Evolutionary conservation across 2,888 invertebrate species (phyloP).

Genomic region (Agrochola macilenta): DNA sequence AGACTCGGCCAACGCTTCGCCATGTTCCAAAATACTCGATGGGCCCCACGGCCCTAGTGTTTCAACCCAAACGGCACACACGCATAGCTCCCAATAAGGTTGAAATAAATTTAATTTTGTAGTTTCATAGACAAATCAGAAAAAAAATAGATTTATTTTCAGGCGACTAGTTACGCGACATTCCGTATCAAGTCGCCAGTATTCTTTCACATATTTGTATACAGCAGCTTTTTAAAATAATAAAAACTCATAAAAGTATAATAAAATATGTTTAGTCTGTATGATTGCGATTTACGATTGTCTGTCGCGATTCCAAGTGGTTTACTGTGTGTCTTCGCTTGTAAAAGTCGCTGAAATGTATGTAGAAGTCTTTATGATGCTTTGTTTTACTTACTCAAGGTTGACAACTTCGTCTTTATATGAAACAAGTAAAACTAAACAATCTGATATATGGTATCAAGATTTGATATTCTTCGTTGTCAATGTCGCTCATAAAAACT

Average conservation of each 20-base stretch:
- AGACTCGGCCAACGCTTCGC: not conserved
- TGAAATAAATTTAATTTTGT: not conserved
- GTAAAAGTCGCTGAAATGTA: constrained; percentile 34
- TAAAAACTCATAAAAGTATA: constrained; percentile 34
- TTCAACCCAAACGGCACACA: not conserved
- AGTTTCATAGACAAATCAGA: not conserved
- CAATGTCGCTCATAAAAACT: constrained; percentile 1
- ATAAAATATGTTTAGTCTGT: constrained; percentile 27
- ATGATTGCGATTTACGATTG: constrained; percentile 44
- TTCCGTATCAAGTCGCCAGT: not conserved
- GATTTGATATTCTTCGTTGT: not conserved
- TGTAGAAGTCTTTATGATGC: constrained; percentile 9
- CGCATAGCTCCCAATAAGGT: not conserved
- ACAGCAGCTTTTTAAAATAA: constrained; percentile 15
- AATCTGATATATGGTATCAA: not conserved
- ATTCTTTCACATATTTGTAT: not conserved
- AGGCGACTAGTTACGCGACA: not conserved
- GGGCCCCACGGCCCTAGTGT: not conserved
- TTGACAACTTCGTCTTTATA: not conserved
- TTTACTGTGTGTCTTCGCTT: constrained; percentile 8
- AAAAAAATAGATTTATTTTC: not conserved
- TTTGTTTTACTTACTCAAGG: constrained; percentile 30
- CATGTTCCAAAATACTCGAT: not conserved
- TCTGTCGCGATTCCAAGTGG: constrained; percentile 25
- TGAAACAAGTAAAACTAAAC: not conserved